Evolutionary conservation across 1,140 invertebrate species (phyloP).

Genomic region (Leptinotarsa lineolata): DNA sequence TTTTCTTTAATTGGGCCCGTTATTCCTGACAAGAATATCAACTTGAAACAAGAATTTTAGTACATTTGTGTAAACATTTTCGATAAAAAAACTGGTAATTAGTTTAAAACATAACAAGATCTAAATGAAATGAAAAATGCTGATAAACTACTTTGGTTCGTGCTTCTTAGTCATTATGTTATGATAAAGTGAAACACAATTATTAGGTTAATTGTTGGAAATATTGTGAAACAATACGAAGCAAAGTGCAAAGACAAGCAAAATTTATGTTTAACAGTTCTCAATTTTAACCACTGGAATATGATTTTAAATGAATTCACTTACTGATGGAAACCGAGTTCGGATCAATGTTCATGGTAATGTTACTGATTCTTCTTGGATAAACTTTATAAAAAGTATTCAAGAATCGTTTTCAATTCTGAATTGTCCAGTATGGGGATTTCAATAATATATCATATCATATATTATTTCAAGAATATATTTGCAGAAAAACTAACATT

Average conservation of each 20-base stretch:
- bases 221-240: constrained; percentile 23
- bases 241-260: constrained; percentile 21
- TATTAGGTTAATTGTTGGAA: constrained; percentile 23
- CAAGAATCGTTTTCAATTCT: too few relatives aligned
- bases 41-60: neutral
- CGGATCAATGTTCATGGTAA: too few relatives aligned
- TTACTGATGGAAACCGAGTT: too few relatives aligned
- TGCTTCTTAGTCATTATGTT: constrained; percentile 24
- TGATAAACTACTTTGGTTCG: constrained; percentile 19
- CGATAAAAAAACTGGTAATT: constrained; percentile 12
- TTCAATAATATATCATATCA: too few relatives aligned
- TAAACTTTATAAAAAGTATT: too few relatives aligned
- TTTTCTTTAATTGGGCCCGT: constrained; percentile 7
- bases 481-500: too few relatives aligned
- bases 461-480: too few relatives aligned
- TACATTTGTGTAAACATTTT: constrained; percentile 5
- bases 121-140: constrained; percentile 22
- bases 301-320: too few relatives aligned
- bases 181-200: constrained; percentile 26
- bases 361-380: too few relatives aligned
- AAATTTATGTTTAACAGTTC: constrained; percentile 1
- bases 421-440: too few relatives aligned
- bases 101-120: constrained; percentile 11
- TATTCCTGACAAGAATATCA: constrained; percentile 1
- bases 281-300: too few relatives aligned